Percentiles rank a stretch among this genome's conserved stretches.
Conservation (phyloP, 2,888 invertebrate genomes). For the Agonum fuliginosum region DNA sequence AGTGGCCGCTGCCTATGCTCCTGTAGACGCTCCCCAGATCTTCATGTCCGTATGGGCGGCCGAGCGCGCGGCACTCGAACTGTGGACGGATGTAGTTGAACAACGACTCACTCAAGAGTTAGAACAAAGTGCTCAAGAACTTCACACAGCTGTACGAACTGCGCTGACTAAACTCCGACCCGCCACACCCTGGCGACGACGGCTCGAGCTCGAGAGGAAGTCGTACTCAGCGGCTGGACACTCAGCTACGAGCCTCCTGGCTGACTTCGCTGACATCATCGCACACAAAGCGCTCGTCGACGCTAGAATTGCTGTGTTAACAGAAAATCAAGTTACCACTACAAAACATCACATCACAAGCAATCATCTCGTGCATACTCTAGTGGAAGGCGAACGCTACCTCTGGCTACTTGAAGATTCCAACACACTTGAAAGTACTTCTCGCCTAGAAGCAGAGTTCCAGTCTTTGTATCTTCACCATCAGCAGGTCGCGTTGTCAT, state of each 20-base stretch:
- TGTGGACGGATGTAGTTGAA: conserved; percentile 85
- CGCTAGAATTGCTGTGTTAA: conserved; percentile 82
- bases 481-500: neutral
- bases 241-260: conserved; percentile 75
- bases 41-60: conserved; percentile 70
- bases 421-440: conserved; percentile 9
- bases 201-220: conserved; percentile 73
- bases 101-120: conserved; percentile 83
- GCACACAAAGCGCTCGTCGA: conserved; percentile 86
- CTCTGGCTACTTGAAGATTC: conserved; percentile 65
- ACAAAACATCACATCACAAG: conserved; percentile 64
- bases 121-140: conserved; percentile 78
- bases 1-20: conserved; percentile 72
- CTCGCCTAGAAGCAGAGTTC: neutral
- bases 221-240: conserved; percentile 66
- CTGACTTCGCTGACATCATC: conserved; percentile 82
- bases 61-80: conserved; percentile 82
- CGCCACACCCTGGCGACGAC: conserved; percentile 72
- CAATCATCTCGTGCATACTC: conserved; percentile 64
- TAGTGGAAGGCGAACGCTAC: conserved; percentile 69
- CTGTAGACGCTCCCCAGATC: neutral
- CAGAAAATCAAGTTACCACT: conserved; percentile 73
- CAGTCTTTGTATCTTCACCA: neutral
- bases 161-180: conserved; percentile 77
- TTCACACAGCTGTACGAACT: conserved; percentile 81